phyloP scores from a whole-genome alignment of 2,113 vertebrate genomes.

The Urocynchramus pylzowi region DNA sequence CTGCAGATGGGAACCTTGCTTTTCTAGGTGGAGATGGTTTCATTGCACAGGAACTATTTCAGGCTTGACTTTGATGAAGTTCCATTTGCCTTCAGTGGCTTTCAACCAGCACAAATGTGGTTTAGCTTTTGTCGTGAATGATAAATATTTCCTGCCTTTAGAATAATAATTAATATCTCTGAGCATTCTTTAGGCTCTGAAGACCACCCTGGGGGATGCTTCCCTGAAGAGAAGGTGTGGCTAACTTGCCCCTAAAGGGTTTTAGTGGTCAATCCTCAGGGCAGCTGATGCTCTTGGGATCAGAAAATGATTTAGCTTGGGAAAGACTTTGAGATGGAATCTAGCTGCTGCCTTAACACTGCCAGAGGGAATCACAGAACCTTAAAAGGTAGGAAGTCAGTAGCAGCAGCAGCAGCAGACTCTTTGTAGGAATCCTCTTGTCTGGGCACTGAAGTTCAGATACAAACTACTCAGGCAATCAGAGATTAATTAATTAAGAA shows the following conservation, averaged over 20 bases:
- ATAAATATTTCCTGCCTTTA: neutral
- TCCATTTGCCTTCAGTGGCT: neutral
- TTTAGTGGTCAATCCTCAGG: neutral
- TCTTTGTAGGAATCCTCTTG: neutral
- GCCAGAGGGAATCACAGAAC: neutral
- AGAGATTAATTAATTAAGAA: neutral
- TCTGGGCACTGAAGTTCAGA: neutral
- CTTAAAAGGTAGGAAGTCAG: neutral
- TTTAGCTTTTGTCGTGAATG: neutral
- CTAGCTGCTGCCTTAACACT: neutral
- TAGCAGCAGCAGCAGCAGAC: neutral
- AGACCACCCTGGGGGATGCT: neutral
- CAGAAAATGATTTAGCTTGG: neutral
- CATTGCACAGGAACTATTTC: neutral
- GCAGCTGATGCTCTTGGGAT: neutral
- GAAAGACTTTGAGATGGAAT: neutral
- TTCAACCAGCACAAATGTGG: neutral
- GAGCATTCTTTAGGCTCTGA: neutral
- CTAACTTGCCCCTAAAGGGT: neutral
- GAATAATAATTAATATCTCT: neutral
- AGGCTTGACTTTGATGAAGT: neutral
- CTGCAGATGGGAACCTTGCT: neutral
- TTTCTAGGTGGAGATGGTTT: neutral
- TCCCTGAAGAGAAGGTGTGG: neutral
- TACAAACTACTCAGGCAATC: neutral